A percentile compares a stretch with the other conserved stretches of the same genome.
Evolutionary conservation across 2,888 invertebrate species (phyloP).

Genomic region (Hydriomena furcata): DNA sequence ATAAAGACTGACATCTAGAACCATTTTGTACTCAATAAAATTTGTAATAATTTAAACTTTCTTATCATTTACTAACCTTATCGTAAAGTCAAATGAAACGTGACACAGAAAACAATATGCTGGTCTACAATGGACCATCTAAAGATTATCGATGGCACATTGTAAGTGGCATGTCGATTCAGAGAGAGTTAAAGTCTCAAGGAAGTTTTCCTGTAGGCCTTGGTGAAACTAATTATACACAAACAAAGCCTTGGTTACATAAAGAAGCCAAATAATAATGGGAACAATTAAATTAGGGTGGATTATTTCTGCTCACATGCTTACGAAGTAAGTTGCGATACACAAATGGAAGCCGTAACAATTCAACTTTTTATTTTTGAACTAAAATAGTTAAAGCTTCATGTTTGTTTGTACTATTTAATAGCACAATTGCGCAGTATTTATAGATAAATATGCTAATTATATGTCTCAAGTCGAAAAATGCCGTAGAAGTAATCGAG

Average conservation of each 20-base stretch:
- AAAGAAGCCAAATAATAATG: constrained; percentile 49
- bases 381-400: no score
- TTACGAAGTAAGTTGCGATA: constrained; percentile 20
- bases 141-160: constrained; percentile 14
- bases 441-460: no score
- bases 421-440: no score
- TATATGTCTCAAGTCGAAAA: no score
- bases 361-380: background rate
- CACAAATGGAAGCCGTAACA: no score
- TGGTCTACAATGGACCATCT: constrained; percentile 6
- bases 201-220: constrained; percentile 51
- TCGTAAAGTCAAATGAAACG: constrained; percentile 15
- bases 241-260: constrained; percentile 49
- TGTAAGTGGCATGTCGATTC: constrained; percentile 21
- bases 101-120: constrained; percentile 20
- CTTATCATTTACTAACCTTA: constrained; percentile 1
- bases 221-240: constrained; percentile 46
- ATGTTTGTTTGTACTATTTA: no score
- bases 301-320: constrained; percentile 48
- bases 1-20: constrained; percentile 53
- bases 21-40: constrained; percentile 43
- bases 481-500: no score
- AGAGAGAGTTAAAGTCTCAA: constrained; percentile 47
- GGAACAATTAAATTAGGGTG: constrained; percentile 46
- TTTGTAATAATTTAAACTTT: constrained; percentile 16